Conservation (phyloP, 1,140 invertebrate species). For the Ceratitis capitata region DNA sequence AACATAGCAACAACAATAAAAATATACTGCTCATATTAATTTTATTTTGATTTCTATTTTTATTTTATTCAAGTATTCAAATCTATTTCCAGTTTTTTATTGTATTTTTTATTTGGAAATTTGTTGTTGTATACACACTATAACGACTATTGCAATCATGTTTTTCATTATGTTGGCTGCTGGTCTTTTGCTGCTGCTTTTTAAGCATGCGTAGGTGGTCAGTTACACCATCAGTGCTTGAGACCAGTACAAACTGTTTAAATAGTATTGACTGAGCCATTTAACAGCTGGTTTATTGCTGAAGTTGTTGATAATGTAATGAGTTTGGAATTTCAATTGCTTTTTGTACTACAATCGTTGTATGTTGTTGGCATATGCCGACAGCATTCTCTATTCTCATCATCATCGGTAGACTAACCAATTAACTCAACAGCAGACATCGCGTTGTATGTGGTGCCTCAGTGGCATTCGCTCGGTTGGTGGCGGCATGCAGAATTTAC, state of each 20-base stretch:
- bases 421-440: too few species aligned
- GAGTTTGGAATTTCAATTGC: conserved; percentile 7
- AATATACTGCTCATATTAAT: not conserved
- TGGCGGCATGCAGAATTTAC: not conserved
- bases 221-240: not conserved
- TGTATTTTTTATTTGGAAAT: too few species aligned
- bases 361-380: not conserved
- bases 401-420: not conserved
- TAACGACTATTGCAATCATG: too few species aligned
- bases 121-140: not conserved
- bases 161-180: too few species aligned
- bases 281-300: not conserved
- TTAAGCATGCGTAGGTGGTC: not conserved
- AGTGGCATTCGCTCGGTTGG: not conserved
- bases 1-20: not conserved
- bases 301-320: conserved; percentile 3
- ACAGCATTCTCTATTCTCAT: not conserved
- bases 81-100: too few species aligned
- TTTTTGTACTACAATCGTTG: not conserved
- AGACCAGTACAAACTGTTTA: not conserved
- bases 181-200: not conserved
- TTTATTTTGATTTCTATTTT: not conserved
- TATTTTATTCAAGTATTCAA: too few species aligned
- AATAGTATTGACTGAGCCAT: not conserved
- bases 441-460: not conserved